These are phyloP conservation scores for Lydus trimaculatus DNA, from an alignment of 2,888 invertebrate genomes.

Conservation along the genomic window DNA sequence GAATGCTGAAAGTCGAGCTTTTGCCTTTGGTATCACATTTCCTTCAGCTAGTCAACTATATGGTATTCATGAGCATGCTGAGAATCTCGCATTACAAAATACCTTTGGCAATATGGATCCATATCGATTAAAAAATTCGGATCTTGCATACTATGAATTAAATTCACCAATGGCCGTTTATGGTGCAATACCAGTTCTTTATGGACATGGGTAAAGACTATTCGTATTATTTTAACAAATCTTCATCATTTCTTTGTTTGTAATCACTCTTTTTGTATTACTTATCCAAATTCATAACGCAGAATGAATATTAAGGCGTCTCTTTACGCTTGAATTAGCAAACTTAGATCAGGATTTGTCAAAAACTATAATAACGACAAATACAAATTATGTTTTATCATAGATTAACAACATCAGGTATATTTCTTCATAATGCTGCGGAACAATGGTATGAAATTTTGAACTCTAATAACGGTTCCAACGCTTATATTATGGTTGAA, in stretches of 20 bases:
- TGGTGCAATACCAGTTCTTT: slow-evolving; percentile 80
- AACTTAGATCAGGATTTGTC: no score
- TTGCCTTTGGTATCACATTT: slow-evolving; percentile 28
- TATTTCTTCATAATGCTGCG: slow-evolving; percentile 94
- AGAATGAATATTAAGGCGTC: no score
- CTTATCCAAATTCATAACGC: no score
- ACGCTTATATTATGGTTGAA: slow-evolving; percentile 92
- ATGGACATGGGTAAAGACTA: slow-evolving; percentile 86
- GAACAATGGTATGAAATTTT: slow-evolving; percentile 94
- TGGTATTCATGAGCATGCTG: slow-evolving; percentile 89
- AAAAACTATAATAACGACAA: background rate
- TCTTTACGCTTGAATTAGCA: no score
- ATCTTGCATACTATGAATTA: slow-evolving; percentile 95
- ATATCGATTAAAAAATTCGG: slow-evolving; percentile 90
- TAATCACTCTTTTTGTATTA: no score
- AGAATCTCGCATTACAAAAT: slow-evolving; percentile 79
- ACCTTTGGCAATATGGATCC: slow-evolving; percentile 79
- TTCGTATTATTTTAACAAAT: no score
- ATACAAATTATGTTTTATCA: background rate
- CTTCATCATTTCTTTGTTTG: no score
- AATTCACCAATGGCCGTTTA: slow-evolving; percentile 77
- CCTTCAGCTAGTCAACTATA: slow-evolving; percentile 30
- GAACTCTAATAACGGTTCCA: slow-evolving; percentile 63
- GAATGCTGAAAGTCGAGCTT: slow-evolving; percentile 11
- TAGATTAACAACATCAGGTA: slow-evolving; percentile 69